These are phyloP conservation scores for Halocynthia aurantium DNA, from an alignment of 23 tunicate species.

Conservation along the genomic window DNA sequence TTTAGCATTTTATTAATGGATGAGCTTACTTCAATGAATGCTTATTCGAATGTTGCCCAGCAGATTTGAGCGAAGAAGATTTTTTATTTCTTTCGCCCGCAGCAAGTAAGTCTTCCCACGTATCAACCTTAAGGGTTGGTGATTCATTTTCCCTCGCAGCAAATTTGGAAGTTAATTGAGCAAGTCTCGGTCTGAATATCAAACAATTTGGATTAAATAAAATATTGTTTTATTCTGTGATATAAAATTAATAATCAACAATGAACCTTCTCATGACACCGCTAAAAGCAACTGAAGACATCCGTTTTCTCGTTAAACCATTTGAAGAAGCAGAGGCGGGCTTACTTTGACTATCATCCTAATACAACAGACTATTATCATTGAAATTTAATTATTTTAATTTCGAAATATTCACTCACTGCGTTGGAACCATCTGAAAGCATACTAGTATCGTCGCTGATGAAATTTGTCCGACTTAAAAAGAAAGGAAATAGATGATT, in stretches of 20 bases:
- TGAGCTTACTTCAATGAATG: no score
- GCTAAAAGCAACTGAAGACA: slow-evolving; percentile 21
- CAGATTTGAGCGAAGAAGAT: not conserved
- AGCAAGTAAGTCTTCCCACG: slow-evolving; percentile 66
- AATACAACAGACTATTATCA: not conserved
- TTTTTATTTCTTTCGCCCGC: slow-evolving; percentile 35
- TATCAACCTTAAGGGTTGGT: slow-evolving; percentile 37
- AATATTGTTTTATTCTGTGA: not conserved
- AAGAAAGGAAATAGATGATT: not conserved
- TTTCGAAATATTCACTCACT: no score
- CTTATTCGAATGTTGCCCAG: not conserved
- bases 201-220: not conserved
- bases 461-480: slow-evolving; percentile 5
- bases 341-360: not conserved
- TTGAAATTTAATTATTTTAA: no score
- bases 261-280: not conserved
- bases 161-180: slow-evolving; percentile 30
- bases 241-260: not conserved
- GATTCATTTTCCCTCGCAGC: not conserved
- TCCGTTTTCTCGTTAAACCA: slow-evolving; percentile 16
- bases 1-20: no score
- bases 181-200: slow-evolving; percentile 29
- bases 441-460: slow-evolving; percentile 20
- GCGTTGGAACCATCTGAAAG: slow-evolving; percentile 26
- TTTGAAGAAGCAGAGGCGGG: not conserved